Conservation (phyloP, 2,113 vertebrate species). For the Elephantulus edwardii region DNA sequence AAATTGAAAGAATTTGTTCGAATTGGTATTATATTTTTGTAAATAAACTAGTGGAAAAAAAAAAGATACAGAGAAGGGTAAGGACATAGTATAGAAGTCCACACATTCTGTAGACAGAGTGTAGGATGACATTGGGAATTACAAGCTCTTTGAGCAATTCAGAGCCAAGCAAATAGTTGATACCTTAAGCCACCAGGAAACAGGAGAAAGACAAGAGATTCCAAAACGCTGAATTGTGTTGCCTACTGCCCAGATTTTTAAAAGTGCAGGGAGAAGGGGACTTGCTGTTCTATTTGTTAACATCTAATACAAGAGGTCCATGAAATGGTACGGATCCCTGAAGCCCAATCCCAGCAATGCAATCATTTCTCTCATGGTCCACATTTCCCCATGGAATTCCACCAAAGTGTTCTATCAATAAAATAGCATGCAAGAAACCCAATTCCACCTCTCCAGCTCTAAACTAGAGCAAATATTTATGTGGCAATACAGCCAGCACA, state of each 20-base stretch:
- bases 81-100: neutral
- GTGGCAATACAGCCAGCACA: neutral
- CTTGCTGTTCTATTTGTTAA: neutral
- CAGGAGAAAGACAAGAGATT: neutral
- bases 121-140: neutral
- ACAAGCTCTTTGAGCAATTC: constrained; percentile 27
- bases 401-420: constrained; percentile 65
- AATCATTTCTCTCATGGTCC: constrained; percentile 52
- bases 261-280: neutral
- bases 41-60: no score
- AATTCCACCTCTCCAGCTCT: constrained; percentile 55
- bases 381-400: constrained; percentile 47
- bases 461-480: constrained; percentile 71
- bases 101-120: neutral
- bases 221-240: neutral
- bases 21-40: no score
- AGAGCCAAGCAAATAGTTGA: neutral
- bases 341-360: constrained; percentile 29
- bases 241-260: neutral
- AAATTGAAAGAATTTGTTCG: no score
- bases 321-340: constrained; percentile 36
- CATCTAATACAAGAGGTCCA: constrained; percentile 27
- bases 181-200: constrained; percentile 1
- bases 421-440: constrained; percentile 53
- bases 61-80: neutral